These are phyloP conservation scores for Mesocentrotus franciscanus DNA, from an alignment of 53 echinoderm and acorn worm species.

Conservation along the genomic window DNA sequence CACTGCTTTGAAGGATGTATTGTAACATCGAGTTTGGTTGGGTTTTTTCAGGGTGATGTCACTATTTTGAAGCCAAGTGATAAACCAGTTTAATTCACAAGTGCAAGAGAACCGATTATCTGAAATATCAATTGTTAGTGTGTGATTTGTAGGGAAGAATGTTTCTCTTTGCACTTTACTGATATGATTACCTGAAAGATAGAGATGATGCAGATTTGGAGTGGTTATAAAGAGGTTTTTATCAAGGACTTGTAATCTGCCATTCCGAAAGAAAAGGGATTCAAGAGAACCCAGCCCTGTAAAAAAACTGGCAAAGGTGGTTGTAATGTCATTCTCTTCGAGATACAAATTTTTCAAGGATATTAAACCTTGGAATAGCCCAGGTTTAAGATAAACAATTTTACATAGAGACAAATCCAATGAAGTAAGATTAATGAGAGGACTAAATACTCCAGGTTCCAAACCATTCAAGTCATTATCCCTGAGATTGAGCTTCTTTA, in stretches of 20 bases:
- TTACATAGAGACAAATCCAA: not conserved
- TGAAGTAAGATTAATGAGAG: not conserved
- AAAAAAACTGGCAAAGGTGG: not conserved
- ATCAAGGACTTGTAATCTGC: not conserved
- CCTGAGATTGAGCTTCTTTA: not conserved
- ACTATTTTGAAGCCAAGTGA: not conserved
- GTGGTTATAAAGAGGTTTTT: not conserved
- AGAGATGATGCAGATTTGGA: not conserved
- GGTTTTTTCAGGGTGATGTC: not conserved
- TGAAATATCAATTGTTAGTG: conserved; percentile 19
- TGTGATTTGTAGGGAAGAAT: conserved; percentile 17
- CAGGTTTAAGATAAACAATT: not conserved
- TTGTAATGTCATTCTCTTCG: not conserved
- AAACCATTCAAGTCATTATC: not conserved
- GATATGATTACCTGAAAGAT: conserved; percentile 28
- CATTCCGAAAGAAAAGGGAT: not conserved
- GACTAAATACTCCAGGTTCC: conserved; percentile 2
- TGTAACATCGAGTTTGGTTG: not conserved
- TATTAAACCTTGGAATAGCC: not conserved
- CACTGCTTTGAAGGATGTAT: conserved; percentile 36
- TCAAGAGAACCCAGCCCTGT: not conserved
- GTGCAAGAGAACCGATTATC: conserved; percentile 13
- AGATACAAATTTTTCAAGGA: conserved; percentile 11
- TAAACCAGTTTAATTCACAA: conserved; percentile 16
- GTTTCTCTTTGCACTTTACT: not conserved